Base-by-base conservation (phyloP, 1,140 invertebrate species). In the Latrodectus geometricus region DNA sequence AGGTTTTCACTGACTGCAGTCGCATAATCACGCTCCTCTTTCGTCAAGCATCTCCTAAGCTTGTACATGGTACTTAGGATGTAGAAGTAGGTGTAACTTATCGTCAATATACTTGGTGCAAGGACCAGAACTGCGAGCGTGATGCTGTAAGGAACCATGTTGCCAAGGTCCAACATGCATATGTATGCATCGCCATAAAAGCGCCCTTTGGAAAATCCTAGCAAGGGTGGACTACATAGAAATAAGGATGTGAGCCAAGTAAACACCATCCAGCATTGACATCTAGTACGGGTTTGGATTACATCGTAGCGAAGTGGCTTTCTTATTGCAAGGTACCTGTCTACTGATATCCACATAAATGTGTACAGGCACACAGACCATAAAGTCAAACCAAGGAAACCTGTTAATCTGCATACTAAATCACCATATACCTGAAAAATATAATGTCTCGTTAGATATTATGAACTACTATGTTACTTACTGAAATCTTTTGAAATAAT, bases 221-320 rank as follows among this genome's bases (percentile, higher is more conserved):
- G 95, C 66, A 98, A 93, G 11, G 97, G 94, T 8, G 97, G 97
- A 77, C 96, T 96, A 90, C 97, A 97, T 90, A 97, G 96, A 89
- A 98, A 94, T 70, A 93, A 89, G 0, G 97, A 95, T 50, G 96
- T 97, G 88, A 98, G 95, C 97, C 97, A 99, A 12, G 96, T 97
- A 91, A 99, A 98, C 21, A 95, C 96, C 94, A 98, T 97, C 97
- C 97, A 98, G 90, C 97, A 99, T 91, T 98, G 96, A 91, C 97
- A 97, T 88, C 97, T 93, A 9, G 95, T 96, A 89, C 95, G 94
- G 8, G 96, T 97, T 91, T 97, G 96, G 85, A 98, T 95, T 78
- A 96, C 97, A 92, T 98, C 96, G 93, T 99, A 98, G 89, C 97
- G 94, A 87, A 98, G 93, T 52, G 97, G 98, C 92, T 99, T 99